Base-by-base conservation (phyloP, 2,888 invertebrate genomes). In the Euproctis similis region DNA sequence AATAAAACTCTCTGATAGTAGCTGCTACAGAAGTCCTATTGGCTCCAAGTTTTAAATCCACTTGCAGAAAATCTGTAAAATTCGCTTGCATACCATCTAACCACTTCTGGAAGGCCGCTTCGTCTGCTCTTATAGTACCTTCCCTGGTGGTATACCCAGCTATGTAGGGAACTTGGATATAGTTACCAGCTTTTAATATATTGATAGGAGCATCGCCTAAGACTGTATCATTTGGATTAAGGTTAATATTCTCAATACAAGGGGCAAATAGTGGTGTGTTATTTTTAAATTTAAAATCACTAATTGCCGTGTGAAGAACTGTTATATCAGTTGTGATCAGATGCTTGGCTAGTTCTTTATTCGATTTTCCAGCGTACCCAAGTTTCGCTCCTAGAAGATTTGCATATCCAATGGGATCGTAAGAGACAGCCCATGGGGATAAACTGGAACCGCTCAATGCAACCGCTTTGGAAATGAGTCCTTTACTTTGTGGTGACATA, bases 391-490 rank as follows among this genome's bases (percentile, higher is more conserved):
- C 77, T 1, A 80, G 35, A 1, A 49, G 37, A 34, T 56, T 31
- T 5, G 84, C 82, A 16, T 71, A 60, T 2, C 54, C 57, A 1
- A 68, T 29, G 4, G 84, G 80, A n/a, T 80, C 58, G 31, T 80
- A 84, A 0, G 80, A 60, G 0, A 84, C 53, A 2, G 82, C 82
- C 77, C 78, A 78, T 0, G 82, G 81, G 4, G 81, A 59, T 30
- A 66, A 34, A 1, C 65, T 71, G 1, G 82, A 80, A 1, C 84
- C 84, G 42, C 84, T 84, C 0, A 76, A 43, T 13, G 64, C 59
- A 10, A 84, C 58, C 2, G 70, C 81, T 55, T 81, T 82, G 18
- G 77, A 72, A 0, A 71, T 48, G 13, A 82, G 52, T 26, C 60
- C 54, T 10, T 54, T 30, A 3, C 72, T 40, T 37, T 53, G 42